Evolutionary conservation across 2,113 vertebrate species (phyloP), one percentile per base, ranked within the genome.

Genomic region (Cheilinus undulatus): DNA sequence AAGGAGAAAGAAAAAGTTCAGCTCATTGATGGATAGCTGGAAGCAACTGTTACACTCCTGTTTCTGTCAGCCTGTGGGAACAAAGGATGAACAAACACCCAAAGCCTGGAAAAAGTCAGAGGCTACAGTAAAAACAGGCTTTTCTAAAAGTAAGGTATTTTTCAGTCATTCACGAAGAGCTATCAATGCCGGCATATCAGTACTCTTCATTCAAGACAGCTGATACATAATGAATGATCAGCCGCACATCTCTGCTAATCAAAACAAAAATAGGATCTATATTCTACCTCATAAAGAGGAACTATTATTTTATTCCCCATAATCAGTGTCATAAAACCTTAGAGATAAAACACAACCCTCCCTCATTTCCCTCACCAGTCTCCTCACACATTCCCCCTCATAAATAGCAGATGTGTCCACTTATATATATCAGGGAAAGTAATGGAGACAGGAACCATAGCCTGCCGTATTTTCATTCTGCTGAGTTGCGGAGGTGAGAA

Each of bases 401-500:
- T 80, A 85, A 85, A 85, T 83, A 79, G 48, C 78, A 76, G 73
- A 83, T 78, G 27, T 69, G 73, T 78, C 76, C 69, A 67, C 59
- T 78, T 83, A 79, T 84, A 79, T 84, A 87, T 69, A 66, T 88
- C 83, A 78, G 43, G 45, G 52, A 46, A 83, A 86, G 80, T 81
- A 75, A 81, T 65, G 66, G 64, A 87, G 84, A 80, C 85, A 85
- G 80, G 77, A 87, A 82, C 51, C 73, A 38, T n/a, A 74, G 82
- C 42, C 71, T 30, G 48, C 43, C 30, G 48, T 79, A 72, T 71
- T 78, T 73, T 81, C 50, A 73, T 90, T 89, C 70, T 90, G 88
- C 89, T 88, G 85, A 92, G 73, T 83, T 65, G 84, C 46, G 46
- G 76, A 82, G 80, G 80, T 76, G 76, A 89, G 72, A 82, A 86